Conservation (phyloP, 2,113 vertebrate species). For the Carassius auratus region DNA sequence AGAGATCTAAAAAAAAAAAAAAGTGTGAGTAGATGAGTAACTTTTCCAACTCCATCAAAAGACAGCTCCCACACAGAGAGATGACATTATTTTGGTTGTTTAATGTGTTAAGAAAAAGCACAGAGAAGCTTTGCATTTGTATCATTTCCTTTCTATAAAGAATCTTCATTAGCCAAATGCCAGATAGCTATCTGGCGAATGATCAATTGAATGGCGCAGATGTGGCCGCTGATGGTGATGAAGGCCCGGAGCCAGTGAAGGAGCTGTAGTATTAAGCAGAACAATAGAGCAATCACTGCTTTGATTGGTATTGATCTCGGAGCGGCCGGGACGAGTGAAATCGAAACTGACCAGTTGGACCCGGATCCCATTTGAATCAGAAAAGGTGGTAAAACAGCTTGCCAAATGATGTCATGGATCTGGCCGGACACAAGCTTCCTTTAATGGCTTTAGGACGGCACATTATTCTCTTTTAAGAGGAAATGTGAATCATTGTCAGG, state of each 20-base stretch:
- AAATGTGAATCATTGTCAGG: slow-evolving; percentile 34
- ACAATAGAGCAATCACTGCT: slow-evolving; percentile 74
- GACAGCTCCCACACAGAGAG: neutral
- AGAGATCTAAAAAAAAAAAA: neutral
- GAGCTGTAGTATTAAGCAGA: slow-evolving; percentile 61
- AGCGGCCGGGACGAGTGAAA: slow-evolving; percentile 41
- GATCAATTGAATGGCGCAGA: slow-evolving; percentile 50
- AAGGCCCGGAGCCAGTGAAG: slow-evolving; percentile 53
- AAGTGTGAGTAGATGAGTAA: slow-evolving; percentile 2
- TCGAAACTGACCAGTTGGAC: slow-evolving; percentile 55
- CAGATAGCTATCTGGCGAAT: slow-evolving; percentile 41
- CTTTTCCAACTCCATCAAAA: slow-evolving; percentile 2
- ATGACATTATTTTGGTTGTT: slow-evolving; percentile 28
- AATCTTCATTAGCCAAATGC: slow-evolving; percentile 39
- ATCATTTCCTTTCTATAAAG: slow-evolving; percentile 29
- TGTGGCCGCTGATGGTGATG: slow-evolving; percentile 53
- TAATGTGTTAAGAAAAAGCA: slow-evolving; percentile 36
- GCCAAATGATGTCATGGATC: slow-evolving; percentile 47
- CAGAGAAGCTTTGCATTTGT: slow-evolving; percentile 27
- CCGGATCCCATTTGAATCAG: slow-evolving; percentile 40
- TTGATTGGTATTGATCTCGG: slow-evolving; percentile 76
- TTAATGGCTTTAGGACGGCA: slow-evolving; percentile 32
- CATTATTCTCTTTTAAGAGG: slow-evolving; percentile 33
- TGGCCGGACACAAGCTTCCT: slow-evolving; percentile 39
- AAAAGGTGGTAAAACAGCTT: slow-evolving; percentile 31